Evolutionary conservation across 2,888 invertebrate genomes (phyloP).

Genomic region (Aradus depressus): DNA sequence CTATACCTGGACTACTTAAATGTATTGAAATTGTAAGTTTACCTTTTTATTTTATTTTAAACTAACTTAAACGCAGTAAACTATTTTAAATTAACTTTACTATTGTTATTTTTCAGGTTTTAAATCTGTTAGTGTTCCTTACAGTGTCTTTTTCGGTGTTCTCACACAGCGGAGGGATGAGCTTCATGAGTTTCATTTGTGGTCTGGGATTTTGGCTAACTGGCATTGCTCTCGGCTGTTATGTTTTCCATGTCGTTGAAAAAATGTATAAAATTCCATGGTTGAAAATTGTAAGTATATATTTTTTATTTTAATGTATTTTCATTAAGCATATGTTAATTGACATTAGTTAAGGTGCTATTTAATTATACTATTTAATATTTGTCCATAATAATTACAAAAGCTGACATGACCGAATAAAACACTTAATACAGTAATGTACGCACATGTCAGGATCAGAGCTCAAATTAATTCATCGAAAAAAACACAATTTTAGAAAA

Average conservation of each 20-base stretch:
- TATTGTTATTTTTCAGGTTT: conserved; percentile 44
- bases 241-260: conserved; percentile 77
- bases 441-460: too few species aligned
- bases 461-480: too few species aligned
- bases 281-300: conserved; percentile 56
- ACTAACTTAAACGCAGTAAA: too few species aligned
- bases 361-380: too few species aligned
- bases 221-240: conserved; percentile 62
- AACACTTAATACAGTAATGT: too few species aligned
- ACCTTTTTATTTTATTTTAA: not conserved
- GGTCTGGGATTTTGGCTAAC: conserved; percentile 81
- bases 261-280: conserved; percentile 76
- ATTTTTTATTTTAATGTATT: conserved; percentile 1
- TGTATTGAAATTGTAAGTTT: conserved; percentile 59
- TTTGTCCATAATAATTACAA: too few species aligned
- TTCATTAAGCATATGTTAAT: not conserved
- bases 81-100: too few species aligned
- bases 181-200: conserved; percentile 66
- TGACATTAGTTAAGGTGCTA: not conserved
- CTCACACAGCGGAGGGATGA: conserved; percentile 46
- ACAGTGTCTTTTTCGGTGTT: conserved; percentile 55
- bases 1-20: conserved; percentile 66
- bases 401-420: too few species aligned
- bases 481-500: too few species aligned
- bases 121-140: conserved; percentile 67